phyloP scores from a whole-genome alignment of 2,888 invertebrate species.

The Drosophila crucigera region DNA sequence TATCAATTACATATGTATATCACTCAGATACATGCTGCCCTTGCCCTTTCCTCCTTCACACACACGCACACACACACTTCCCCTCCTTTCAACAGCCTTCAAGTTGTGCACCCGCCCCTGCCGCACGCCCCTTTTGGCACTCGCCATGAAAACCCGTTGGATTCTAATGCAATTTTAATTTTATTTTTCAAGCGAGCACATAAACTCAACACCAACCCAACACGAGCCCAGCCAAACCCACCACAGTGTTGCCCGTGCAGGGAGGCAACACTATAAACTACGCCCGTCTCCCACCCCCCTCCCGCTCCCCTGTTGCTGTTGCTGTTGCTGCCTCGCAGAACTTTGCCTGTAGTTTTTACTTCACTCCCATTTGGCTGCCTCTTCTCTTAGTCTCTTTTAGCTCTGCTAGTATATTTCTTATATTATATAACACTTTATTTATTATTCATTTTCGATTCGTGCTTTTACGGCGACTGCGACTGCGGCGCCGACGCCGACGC shows the following conservation, averaged over 20 bases:
- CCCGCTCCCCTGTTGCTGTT: too few species aligned
- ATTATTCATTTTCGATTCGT: conserved; percentile 84
- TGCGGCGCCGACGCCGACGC: conserved; percentile 19
- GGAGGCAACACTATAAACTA: conserved; percentile 58
- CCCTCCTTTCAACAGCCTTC: conserved; percentile 74
- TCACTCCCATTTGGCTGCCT: background rate
- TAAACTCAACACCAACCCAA: conserved; percentile 62
- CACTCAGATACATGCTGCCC: conserved; percentile 9
- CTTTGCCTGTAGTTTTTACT: conserved; percentile 8
- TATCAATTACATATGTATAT: conserved; percentile 13
- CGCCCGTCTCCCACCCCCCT: conserved; percentile 7
- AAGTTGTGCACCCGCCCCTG: conserved; percentile 52
- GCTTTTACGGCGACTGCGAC: conserved; percentile 71
- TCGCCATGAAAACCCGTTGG: conserved; percentile 70
- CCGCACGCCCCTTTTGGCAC: background rate
- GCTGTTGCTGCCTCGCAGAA: background rate
- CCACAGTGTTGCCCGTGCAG: conserved; percentile 20
- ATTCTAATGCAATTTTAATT: conserved; percentile 81
- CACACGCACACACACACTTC: conserved; percentile 13
- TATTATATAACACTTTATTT: conserved; percentile 83
- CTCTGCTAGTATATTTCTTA: conserved; percentile 69
- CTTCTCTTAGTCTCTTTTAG: conserved; percentile 10
- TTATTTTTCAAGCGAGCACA: conserved; percentile 79
- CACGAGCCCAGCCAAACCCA: conserved; percentile 2
- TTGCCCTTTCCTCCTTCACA: conserved; percentile 9